Evolutionary conservation across 2,888 invertebrate species (phyloP).

Genomic region (Mesochorus sp.): DNA sequence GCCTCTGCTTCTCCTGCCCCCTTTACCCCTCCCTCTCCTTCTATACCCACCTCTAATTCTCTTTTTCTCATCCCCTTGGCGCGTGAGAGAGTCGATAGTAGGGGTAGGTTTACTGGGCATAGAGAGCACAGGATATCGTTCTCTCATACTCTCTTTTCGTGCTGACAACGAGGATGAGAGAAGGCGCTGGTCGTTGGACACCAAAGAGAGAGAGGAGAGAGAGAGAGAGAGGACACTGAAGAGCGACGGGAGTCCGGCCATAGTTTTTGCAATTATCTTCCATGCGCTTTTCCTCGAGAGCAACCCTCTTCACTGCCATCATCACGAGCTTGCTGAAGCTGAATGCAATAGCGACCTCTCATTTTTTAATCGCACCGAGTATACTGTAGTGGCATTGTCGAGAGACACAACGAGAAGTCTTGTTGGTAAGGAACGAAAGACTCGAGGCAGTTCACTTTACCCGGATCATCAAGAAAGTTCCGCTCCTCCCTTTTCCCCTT

Average conservation of each 20-base stretch:
- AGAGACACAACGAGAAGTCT: background rate
- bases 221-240: conserved; percentile 38
- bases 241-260: conserved; percentile 46
- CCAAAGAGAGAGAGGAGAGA: too few species aligned
- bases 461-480: conserved; percentile 41
- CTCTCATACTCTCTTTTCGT: conserved; percentile 29
- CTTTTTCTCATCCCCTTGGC: conserved; percentile 48
- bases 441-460: background rate
- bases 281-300: conserved; percentile 25
- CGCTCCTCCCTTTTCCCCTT: background rate
- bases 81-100: conserved; percentile 41
- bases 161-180: conserved; percentile 14
- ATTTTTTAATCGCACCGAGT: conserved; percentile 39
- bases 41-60: conserved; percentile 44
- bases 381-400: background rate
- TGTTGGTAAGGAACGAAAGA: background rate
- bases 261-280: conserved; percentile 78
- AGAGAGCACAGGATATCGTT: conserved; percentile 45
- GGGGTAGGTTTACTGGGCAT: conserved; percentile 48
- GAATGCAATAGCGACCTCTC: conserved; percentile 34
- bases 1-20: conserved; percentile 61
- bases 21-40: conserved; percentile 50
- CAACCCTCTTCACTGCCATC: conserved; percentile 8
- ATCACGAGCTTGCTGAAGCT: conserved; percentile 25
- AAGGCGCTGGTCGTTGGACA: conserved; percentile 15